Evolutionary conservation across 2,797 vertebrate genomes (phyloP).

Genomic region (Gastrophryne carolinensis): DNA sequence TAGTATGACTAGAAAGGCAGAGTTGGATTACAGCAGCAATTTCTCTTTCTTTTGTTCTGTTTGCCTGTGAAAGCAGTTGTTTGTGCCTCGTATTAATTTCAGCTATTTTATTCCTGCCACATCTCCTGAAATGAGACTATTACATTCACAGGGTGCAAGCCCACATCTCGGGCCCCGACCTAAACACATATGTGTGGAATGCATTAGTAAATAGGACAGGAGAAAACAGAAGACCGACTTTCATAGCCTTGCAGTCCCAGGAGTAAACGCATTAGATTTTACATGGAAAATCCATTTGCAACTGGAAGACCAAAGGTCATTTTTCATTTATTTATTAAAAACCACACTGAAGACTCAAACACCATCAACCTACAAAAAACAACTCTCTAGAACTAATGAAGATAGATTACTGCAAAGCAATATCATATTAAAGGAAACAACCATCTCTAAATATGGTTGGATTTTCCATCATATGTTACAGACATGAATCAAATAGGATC

Average conservation of each 20-base stretch:
- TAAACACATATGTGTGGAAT: not conserved
- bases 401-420: no score
- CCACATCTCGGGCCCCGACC: not conserved
- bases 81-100: constrained; percentile 5
- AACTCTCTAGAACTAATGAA: no score
- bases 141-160: not conserved
- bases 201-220: not conserved
- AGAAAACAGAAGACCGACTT: not conserved
- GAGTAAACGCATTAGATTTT: constrained; percentile 1
- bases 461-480: no score
- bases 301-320: not conserved
- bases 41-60: not conserved
- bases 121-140: constrained; percentile 2
- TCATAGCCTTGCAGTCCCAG: not conserved
- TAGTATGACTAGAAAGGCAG: not conserved
- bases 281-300: constrained; percentile 42
- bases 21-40: not conserved
- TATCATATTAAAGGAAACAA: not conserved
- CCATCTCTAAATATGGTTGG: no score
- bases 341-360: no score
- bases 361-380: no score
- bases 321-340: no score
- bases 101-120: constrained; percentile 2
- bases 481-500: no score
- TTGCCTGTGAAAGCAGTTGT: not conserved